phyloP scores from a whole-genome alignment of 2,113 vertebrate species.

The Solenodon paradoxus region DNA sequence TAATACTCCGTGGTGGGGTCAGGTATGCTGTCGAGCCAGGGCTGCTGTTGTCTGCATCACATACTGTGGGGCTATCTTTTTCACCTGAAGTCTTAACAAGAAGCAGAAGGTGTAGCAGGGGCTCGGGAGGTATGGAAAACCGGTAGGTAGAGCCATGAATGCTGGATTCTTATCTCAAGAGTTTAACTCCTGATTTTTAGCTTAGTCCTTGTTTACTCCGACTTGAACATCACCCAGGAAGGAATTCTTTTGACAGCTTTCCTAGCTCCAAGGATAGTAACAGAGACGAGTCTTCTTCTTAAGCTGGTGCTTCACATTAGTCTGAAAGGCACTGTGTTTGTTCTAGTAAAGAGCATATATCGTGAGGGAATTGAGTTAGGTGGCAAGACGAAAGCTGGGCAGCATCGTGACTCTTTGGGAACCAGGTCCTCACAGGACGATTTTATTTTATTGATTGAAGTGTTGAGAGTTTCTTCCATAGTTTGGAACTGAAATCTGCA shows the following conservation, averaged over 20 bases:
- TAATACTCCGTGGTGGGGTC: neutral
- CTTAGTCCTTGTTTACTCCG: constrained; percentile 20
- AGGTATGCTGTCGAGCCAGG: neutral
- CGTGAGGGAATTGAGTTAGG: neutral
- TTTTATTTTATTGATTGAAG: constrained; percentile 38
- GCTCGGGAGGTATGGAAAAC: neutral
- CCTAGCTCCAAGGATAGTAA: neutral
- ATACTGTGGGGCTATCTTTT: constrained; percentile 16
- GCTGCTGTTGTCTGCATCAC: neutral
- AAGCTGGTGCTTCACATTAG: neutral
- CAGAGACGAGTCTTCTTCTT: neutral
- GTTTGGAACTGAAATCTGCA: neutral
- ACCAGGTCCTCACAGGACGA: neutral
- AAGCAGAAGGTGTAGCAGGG: constrained; percentile 1
- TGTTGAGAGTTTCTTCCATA: neutral
- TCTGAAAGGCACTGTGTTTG: neutral
- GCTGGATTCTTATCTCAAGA: neutral
- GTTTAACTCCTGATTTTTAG: neutral
- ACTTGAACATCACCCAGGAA: neutral
- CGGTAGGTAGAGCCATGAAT: neutral
- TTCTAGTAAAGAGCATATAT: neutral
- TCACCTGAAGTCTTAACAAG: constrained; percentile 31
- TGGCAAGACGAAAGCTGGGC: neutral
- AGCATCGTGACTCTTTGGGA: neutral
- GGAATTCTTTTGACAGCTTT: constrained; percentile 1